These are phyloP conservation scores for Nasonia oneida DNA, from an alignment of 2,888 invertebrate genomes.

Conservation along the genomic window DNA sequence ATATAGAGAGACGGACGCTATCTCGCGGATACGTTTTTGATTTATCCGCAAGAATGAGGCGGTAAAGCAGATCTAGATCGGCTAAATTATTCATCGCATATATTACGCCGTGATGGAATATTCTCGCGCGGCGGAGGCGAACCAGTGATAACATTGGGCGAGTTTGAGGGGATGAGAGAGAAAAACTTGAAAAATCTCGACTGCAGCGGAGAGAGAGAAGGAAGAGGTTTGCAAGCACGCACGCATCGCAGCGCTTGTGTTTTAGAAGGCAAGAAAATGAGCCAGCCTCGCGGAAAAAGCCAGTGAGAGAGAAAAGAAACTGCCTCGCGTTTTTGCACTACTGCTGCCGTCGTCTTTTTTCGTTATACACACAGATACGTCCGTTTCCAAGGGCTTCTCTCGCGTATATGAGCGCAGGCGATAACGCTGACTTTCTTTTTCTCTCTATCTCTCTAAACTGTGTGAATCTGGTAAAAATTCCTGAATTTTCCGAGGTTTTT, in stretches of 20 bases:
- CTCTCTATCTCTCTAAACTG: no score
- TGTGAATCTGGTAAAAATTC: no score
- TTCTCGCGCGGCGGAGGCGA: no score
- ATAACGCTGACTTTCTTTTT: neutral
- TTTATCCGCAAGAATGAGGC: neutral
- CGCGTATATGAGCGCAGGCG: neutral
- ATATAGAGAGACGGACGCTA: neutral
- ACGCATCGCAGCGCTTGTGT: neutral
- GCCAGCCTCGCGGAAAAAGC: neutral
- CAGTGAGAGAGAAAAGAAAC: neutral
- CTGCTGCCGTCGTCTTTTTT: neutral
- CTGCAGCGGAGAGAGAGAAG: neutral
- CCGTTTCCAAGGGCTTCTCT: neutral
- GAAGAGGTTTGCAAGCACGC: neutral
- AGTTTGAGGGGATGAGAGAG: neutral
- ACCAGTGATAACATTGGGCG: no score
- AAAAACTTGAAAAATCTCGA: neutral
- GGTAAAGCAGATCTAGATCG: neutral
- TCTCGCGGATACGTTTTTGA: neutral
- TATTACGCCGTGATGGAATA: no score
- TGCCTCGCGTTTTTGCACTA: neutral
- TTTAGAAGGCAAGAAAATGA: neutral
- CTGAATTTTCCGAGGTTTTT: no score
- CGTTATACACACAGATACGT: neutral
- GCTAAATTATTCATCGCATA: no score